Conservation (phyloP, 2,888 invertebrate genomes). For the Suillia variegata region DNA sequence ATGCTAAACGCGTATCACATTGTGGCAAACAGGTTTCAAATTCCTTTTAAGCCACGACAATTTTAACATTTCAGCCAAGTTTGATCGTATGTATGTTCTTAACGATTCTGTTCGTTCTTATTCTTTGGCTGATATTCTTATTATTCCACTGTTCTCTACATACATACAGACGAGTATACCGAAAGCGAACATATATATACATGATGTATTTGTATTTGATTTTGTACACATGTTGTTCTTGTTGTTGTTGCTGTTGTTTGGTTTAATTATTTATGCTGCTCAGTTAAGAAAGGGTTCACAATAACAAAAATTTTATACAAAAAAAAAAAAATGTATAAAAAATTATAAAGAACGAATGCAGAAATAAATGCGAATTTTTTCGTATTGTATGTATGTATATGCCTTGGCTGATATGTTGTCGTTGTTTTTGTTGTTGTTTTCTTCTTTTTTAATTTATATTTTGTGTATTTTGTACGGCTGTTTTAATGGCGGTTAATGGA, state of each 20-base stretch:
- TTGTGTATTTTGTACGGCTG: conserved; percentile 14
- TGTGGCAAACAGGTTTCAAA: conserved; percentile 47
- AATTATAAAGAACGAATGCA: neutral
- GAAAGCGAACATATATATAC: no score
- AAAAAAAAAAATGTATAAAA: neutral
- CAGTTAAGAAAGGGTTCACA: conserved; percentile 1
- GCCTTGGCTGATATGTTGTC: neutral
- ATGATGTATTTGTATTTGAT: neutral
- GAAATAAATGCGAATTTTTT: conserved; percentile 8
- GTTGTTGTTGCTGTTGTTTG: neutral
- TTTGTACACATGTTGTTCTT: neutral
- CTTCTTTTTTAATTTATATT: neutral
- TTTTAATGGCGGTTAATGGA: conserved; percentile 61
- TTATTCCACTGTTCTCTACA: neutral
- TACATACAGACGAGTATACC: no score
- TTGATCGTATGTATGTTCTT: neutral
- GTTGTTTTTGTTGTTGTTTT: no score
- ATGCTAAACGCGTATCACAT: conserved; percentile 46
- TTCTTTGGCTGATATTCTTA: neutral
- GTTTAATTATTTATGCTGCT: conserved; percentile 2
- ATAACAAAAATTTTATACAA: neutral
- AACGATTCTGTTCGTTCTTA: neutral
- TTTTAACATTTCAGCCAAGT: neutral
- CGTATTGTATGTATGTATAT: no score
- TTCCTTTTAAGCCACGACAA: conserved; percentile 35